Evolutionary conservation across 2,888 invertebrate genomes (phyloP), one percentile per base, ranked within the genome.

Genomic region (Cheilosia soror): DNA sequence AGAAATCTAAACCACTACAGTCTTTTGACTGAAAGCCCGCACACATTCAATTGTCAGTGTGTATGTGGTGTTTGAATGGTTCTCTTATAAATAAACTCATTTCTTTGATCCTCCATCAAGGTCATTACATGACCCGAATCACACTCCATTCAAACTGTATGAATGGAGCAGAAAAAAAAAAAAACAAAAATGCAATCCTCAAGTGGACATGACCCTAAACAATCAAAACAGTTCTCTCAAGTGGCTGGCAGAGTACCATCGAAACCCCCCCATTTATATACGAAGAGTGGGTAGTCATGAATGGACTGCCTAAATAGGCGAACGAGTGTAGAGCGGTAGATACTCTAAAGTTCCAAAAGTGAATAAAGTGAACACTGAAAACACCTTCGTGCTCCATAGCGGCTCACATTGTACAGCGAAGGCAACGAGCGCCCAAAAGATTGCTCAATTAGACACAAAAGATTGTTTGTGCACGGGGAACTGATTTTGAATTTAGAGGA

Each of bases 51-150:
- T 11, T 44, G 44, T 40, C 20, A 27, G 40, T 7, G 13, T 40
- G 47, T 20, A 33, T 40, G 5, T 40, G 33, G 20, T 20, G 20
- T 20, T 20, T 20, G 20, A 20, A 20, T 29, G 40, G 33, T 33
- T 11, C 44, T n/a, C 49, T 25, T 40, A 11, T 7, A 27, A 27
- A 49, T 20, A 68, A 80, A 80, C 29, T 49, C 33, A 66, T 49
- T 71, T 55, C 20, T 73, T 83, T 78, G 49, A 83, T 73, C 57
- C 73, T 9, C 40, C 37, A 73, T 57, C 83, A 83, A 83, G 83
- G 83, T 83, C 79, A 75, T 75, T 66, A 76, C 75, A 71, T 80
- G 84, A 80, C 80, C 84, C 49, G 58, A 84, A 71, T 84, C 75
- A 58, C 47, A 78, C 42, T 63, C 31, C 20, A 25, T 31, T 65